These are phyloP conservation scores for Marmota flaviventris DNA, from an alignment of 2,113 vertebrate genomes.

Conservation along the genomic window DNA sequence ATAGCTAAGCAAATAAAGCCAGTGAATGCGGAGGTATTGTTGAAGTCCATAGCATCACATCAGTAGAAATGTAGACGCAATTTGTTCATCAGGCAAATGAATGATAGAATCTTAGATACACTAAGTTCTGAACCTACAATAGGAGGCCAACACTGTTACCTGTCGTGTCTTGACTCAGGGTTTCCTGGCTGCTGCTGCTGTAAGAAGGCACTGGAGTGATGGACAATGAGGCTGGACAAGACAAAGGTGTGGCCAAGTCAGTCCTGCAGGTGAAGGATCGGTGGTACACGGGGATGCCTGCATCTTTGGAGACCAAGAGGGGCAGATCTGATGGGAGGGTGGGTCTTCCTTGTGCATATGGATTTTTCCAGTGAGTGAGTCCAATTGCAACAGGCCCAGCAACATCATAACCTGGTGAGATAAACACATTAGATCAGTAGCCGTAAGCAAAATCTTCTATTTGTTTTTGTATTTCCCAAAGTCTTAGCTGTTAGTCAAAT, in stretches of 20 bases:
- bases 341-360: slow-evolving; percentile 80
- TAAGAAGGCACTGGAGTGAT: slow-evolving; percentile 93
- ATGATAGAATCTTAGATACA: not conserved
- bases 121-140: not conserved
- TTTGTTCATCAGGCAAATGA: not conserved
- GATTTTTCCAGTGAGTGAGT: slow-evolving; percentile 93
- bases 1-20: not conserved
- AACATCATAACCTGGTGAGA: slow-evolving; percentile 87
- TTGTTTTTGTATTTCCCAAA: not conserved
- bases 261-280: slow-evolving; percentile 81
- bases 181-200: slow-evolving; percentile 94
- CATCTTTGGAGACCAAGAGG: slow-evolving; percentile 85
- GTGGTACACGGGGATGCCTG: slow-evolving; percentile 84
- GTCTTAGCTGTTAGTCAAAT: not conserved
- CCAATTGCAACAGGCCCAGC: slow-evolving; percentile 91
- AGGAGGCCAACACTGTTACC: slow-evolving; percentile 83
- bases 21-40: not conserved
- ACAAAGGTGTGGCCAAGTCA: slow-evolving; percentile 90
- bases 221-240: slow-evolving; percentile 94
- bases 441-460: not conserved
- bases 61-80: not conserved
- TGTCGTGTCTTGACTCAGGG: slow-evolving; percentile 91
- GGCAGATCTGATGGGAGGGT: slow-evolving; percentile 85
- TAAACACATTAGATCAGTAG: slow-evolving; percentile 5
- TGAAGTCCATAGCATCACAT: not conserved